Evolutionary conservation across 2,888 invertebrate genomes (phyloP), one percentile per base, ranked within the genome.

Genomic region (Octonoba sinensis): DNA sequence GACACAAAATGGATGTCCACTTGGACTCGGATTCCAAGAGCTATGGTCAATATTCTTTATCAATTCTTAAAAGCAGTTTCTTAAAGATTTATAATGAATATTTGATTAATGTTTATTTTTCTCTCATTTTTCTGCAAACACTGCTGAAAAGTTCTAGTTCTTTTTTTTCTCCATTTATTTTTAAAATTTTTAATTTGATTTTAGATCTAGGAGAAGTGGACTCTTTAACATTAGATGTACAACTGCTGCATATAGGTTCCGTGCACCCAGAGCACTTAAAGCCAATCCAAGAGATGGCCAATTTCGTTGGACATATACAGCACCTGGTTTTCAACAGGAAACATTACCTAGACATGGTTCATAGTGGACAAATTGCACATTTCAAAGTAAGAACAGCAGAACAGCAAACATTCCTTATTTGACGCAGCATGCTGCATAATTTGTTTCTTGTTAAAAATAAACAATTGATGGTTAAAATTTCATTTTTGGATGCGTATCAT

Each of bases 301-400:
- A 95, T 87, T 97, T 97, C 87, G 92, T 95, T 57, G 97, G 97
- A 0, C 93, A 95, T 87, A 92, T 98, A 87, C 96, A 97, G 88
- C 96, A 96, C 87, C 94, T 97, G 88, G 92, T 95, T 85, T 95
- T 96, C 89, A 98, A 97, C 88, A 94, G 95, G 85, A 88, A 92
- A 86, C 89, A 93, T 81, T 94, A 94, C 87, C 93, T 96, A 84
- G 95, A 95, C 87, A 90, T 94, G 87, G 94, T 94, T 0, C 91
- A 93, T 77, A 92, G 92, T 18, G 91, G 90, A 8, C 88, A 87
- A 49, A 85, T 87, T 75, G 86, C 82, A 1, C 69, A 82, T 24
- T 74, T 82, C 47, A 70, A 82, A 60, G 82, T 82, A 47, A 56
- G 56, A 20, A 15, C 4, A 6, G n/a, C n/a, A n/a, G n/a, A 54